A percentile compares a stretch with the other conserved stretches of the same genome.
Conservation (phyloP, 2,113 vertebrate genomes). For the Procavia capensis region DNA sequence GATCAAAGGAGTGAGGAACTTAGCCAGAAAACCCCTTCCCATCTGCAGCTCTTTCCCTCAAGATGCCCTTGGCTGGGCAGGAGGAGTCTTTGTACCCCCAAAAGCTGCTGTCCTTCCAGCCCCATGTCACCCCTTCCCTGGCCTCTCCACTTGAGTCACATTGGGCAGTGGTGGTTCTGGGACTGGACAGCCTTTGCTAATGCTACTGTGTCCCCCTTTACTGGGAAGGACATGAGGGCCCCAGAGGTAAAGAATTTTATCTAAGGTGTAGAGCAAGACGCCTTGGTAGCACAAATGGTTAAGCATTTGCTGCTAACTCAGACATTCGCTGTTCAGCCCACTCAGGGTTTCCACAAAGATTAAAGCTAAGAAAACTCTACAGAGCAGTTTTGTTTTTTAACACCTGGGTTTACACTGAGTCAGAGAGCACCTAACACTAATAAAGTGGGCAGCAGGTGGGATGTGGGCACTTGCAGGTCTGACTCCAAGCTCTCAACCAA, state of each 20-base stretch:
- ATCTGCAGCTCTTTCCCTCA: background rate
- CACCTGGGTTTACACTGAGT: too few species aligned
- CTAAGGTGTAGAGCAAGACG: background rate
- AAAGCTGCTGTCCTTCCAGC: background rate
- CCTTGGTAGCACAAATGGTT: too few species aligned
- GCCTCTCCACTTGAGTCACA: too few species aligned
- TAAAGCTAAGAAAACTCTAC: background rate
- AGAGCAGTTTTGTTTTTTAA: background rate
- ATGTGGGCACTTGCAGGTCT: too few species aligned
- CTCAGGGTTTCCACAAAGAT: too few species aligned
- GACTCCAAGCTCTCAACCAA: background rate
- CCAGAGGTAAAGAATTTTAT: background rate
- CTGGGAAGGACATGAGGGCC: background rate
- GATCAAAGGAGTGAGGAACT: background rate
- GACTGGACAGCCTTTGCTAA: background rate
- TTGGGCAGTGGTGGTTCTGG: background rate
- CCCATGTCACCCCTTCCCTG: background rate
- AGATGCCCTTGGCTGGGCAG: background rate
- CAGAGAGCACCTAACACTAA: too few species aligned
- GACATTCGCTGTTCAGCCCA: too few species aligned
- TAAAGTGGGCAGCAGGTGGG: too few species aligned
- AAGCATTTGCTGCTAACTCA: too few species aligned
- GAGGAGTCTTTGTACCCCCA: background rate
- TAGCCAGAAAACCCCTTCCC: background rate
- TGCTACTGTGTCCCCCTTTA: background rate